phyloP scores from a whole-genome alignment of 2,797 vertebrate genomes.

The Sebastiscus albofasciatus region DNA sequence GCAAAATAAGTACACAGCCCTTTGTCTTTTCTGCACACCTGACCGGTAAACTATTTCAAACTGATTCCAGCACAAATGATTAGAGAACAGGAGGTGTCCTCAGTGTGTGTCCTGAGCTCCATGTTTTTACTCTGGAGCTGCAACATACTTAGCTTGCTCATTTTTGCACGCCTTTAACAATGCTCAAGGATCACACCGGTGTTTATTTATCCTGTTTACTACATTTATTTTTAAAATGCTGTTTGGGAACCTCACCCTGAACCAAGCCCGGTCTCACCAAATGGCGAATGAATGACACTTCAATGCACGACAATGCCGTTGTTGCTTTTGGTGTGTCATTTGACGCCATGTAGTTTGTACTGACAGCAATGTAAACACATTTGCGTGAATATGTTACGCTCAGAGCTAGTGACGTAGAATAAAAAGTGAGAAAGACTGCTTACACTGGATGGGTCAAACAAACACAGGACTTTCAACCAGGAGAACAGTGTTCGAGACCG shows the following conservation, averaged over 20 bases:
- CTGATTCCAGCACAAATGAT: slow-evolving; percentile 1
- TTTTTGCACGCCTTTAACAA: not conserved
- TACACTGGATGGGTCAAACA: too few species aligned
- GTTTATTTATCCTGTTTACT: not conserved
- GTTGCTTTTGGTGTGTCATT: too few species aligned
- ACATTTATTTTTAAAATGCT: not conserved
- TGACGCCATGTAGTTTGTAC: too few species aligned
- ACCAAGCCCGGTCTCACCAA: too few species aligned
- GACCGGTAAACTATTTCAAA: slow-evolving; percentile 13
- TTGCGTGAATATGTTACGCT: too few species aligned
- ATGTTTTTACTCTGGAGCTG: not conserved
- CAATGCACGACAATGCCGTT: too few species aligned
- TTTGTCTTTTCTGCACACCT: slow-evolving; percentile 10
- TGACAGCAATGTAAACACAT: too few species aligned
- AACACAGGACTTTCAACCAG: too few species aligned
- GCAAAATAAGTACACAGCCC: slow-evolving; percentile 18
- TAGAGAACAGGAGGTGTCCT: slow-evolving; percentile 1
- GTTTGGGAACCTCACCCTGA: not conserved
- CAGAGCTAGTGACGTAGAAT: too few species aligned
- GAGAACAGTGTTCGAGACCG: too few species aligned
- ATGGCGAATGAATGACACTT: too few species aligned
- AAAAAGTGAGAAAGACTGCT: too few species aligned
- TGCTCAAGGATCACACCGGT: not conserved
- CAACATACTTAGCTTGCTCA: not conserved
- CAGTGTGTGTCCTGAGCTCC: not conserved